These are phyloP conservation scores for Drosophila kohkoa DNA, from an alignment of 1,140 invertebrate genomes.

Conservation along the genomic window DNA sequence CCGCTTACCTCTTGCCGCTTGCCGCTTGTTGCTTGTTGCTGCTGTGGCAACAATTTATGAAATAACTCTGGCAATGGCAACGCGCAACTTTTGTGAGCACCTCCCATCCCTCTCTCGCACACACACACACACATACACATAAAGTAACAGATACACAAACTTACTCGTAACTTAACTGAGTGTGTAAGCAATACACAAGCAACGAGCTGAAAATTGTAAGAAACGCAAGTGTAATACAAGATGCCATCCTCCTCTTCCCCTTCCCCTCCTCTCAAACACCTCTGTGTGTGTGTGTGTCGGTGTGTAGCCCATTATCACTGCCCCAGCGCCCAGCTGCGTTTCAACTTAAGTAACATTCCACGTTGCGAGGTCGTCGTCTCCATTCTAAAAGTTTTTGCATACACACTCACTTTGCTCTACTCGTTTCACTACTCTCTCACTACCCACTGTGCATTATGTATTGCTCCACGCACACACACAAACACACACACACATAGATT, in stretches of 20 bases:
- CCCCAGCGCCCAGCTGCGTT: constrained; percentile 64
- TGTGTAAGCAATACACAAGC: constrained; percentile 73
- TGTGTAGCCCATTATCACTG: constrained; percentile 67
- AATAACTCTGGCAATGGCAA: constrained; percentile 73
- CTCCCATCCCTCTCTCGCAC: constrained; percentile 31
- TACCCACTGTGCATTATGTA: too few species aligned
- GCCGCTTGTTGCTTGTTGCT: constrained; percentile 37
- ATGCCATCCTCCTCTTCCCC: not conserved
- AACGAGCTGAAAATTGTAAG: constrained; percentile 65
- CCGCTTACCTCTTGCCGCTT: too few species aligned
- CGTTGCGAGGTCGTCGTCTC: constrained; percentile 60
- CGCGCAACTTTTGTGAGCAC: not conserved
- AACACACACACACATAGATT: constrained; percentile 11
- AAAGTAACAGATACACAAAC: constrained; percentile 78
- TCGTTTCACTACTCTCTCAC: too few species aligned
- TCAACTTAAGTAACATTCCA: constrained; percentile 79
- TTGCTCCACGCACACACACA: too few species aligned
- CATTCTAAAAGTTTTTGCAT: constrained; percentile 35
- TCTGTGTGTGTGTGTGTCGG: constrained; percentile 17
- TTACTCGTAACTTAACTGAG: constrained; percentile 71
- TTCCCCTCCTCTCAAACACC: not conserved
- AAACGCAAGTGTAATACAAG: constrained; percentile 56
- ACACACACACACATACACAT: constrained; percentile 20
- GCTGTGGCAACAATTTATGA: constrained; percentile 82
- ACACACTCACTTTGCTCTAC: constrained; percentile 4